These are phyloP conservation scores for Corydoras maculifer DNA, from an alignment of 2,113 vertebrate genomes.

Conservation along the genomic window DNA sequence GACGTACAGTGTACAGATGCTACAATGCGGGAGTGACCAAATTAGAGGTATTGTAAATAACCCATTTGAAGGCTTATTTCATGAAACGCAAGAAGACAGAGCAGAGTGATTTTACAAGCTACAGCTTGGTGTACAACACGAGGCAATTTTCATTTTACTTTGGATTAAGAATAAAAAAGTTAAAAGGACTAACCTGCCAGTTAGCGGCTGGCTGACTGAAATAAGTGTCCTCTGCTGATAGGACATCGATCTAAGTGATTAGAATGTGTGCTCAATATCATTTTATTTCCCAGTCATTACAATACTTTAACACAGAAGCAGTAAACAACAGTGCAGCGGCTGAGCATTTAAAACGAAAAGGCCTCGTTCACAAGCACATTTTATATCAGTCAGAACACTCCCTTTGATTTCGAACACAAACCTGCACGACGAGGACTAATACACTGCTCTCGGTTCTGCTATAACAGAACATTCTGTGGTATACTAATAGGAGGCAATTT, in stretches of 20 bases:
- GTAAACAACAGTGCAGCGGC: background rate
- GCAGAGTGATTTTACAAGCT: too few species aligned
- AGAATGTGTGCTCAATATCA: constrained; percentile 93
- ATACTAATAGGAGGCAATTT: too few species aligned
- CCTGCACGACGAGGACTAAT: too few species aligned
- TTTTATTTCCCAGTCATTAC: constrained; percentile 85
- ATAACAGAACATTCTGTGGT: too few species aligned
- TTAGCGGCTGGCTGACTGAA: constrained; percentile 92
- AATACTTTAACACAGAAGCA: constrained; percentile 65
- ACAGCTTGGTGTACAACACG: too few species aligned
- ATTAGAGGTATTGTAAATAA: background rate
- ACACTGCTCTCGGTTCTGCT: too few species aligned
- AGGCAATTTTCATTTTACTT: too few species aligned
- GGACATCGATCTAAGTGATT: constrained; percentile 95
- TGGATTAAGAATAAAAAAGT: too few species aligned
- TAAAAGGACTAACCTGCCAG: constrained; percentile 61
- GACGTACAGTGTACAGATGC: too few species aligned
- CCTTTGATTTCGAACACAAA: too few species aligned
- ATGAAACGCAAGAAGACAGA: constrained; percentile 5
- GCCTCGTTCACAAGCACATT: background rate
- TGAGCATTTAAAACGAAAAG: background rate
- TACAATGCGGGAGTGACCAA: too few species aligned
- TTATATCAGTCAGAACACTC: background rate
- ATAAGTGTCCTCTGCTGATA: constrained; percentile 91
- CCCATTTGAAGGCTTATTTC: constrained; percentile 1